phyloP scores from a whole-genome alignment of 2,113 vertebrate species.

The Morone saxatilis region DNA sequence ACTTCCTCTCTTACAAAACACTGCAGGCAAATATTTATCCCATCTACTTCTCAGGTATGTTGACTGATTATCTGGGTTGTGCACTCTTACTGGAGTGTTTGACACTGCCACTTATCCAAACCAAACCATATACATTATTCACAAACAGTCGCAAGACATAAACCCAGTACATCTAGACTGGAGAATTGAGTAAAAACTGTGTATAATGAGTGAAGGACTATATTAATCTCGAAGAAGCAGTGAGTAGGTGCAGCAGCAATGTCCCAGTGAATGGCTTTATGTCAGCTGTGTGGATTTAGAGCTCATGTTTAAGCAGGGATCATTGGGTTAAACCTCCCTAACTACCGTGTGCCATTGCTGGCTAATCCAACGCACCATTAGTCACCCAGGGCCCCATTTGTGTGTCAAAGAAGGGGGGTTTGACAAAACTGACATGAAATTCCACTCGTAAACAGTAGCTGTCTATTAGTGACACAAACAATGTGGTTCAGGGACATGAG shows the following conservation, averaged over 20 bases:
- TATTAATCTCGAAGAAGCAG: constrained; percentile 18
- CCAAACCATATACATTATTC: constrained; percentile 1
- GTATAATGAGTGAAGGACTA: constrained; percentile 22
- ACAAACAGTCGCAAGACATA: background rate
- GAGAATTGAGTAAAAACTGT: background rate
- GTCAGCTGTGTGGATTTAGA: constrained; percentile 66
- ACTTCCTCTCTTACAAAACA: constrained; percentile 61
- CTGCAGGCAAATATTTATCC: constrained; percentile 68
- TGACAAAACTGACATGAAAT: constrained; percentile 10
- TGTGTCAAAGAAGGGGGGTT: background rate
- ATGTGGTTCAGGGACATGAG: background rate
- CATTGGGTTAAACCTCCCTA: constrained; percentile 73
- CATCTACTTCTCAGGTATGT: constrained; percentile 44
- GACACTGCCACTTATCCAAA: constrained; percentile 1
- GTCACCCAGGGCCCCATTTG: constrained; percentile 26
- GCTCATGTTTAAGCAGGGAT: constrained; percentile 74
- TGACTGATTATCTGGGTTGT: constrained; percentile 18
- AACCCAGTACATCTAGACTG: background rate
- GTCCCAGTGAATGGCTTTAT: constrained; percentile 38
- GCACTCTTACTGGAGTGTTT: constrained; percentile 8
- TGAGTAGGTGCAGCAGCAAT: background rate
- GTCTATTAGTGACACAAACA: background rate
- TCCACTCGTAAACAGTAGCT: background rate
- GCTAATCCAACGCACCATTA: constrained; percentile 65
- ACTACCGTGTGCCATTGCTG: constrained; percentile 58